Conservation (phyloP, 2,888 invertebrate species). For the Onchidella celtica region DNA sequence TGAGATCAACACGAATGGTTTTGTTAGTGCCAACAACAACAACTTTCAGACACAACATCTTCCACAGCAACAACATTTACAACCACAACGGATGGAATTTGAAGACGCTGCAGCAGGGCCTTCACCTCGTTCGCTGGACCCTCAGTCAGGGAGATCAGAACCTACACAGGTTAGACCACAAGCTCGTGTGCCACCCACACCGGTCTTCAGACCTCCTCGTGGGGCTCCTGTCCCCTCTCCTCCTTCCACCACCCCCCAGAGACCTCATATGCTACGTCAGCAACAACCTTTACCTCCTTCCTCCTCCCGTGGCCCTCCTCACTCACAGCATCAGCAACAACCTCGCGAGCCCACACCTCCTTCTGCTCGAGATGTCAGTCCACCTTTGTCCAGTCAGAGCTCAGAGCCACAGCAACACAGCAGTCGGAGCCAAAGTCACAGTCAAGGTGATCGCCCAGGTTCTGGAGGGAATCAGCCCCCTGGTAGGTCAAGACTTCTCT, state of each 20-base stretch:
- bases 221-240: constrained; percentile 56
- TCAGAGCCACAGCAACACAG: constrained; percentile 58
- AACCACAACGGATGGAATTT: constrained; percentile 26
- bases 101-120: constrained; percentile 37
- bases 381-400: constrained; percentile 52
- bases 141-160: neutral
- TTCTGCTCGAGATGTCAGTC: constrained; percentile 45
- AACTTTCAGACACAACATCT: constrained; percentile 20
- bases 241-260: constrained; percentile 56
- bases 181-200: constrained; percentile 46
- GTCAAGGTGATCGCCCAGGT: constrained; percentile 61
- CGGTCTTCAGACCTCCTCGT: constrained; percentile 53
- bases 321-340: constrained; percentile 13
- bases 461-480: constrained; percentile 67
- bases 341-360: constrained; percentile 37
- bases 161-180: constrained; percentile 33
- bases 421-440: constrained; percentile 52
- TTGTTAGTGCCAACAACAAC: constrained; percentile 30
- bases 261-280: constrained; percentile 41
- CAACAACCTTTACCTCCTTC: constrained; percentile 64
- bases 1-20: neutral
- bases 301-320: constrained; percentile 16
- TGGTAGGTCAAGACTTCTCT: constrained; percentile 55
- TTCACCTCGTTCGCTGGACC: constrained; percentile 17
- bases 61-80: constrained; percentile 18